phyloP scores from a whole-genome alignment of 2,797 vertebrate genomes.

The Lepus townsendii region DNA sequence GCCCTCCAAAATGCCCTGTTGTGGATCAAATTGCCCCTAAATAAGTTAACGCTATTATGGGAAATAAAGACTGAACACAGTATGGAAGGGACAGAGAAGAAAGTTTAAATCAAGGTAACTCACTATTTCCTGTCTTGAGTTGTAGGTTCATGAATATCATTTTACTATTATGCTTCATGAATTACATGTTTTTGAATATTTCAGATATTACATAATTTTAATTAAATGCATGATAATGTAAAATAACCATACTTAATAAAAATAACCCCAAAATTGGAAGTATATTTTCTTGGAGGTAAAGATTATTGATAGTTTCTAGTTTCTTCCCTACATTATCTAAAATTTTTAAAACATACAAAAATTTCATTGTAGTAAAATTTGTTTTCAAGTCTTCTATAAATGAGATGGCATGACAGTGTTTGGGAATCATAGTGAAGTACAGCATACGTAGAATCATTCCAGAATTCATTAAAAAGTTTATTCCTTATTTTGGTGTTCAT shows the following conservation, averaged over 20 bases:
- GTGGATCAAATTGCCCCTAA: neutral
- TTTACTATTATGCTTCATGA: neutral
- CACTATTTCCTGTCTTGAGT: neutral
- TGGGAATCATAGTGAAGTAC: neutral
- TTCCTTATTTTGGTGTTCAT: constrained; percentile 15
- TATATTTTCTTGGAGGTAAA: constrained; percentile 14
- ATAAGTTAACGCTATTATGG: neutral
- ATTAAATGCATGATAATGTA: neutral
- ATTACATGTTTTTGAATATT: neutral
- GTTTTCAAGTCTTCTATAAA: constrained; percentile 39
- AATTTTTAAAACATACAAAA: neutral
- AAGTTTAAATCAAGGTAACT: neutral
- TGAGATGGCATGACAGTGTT: neutral
- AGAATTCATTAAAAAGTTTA: constrained; percentile 9
- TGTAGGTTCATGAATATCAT: neutral
- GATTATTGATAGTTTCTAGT: neutral
- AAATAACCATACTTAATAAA: neutral
- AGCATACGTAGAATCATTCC: neutral
- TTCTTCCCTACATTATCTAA: neutral
- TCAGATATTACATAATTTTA: neutral
- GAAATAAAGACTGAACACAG: neutral
- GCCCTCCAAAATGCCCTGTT: neutral
- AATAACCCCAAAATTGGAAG: neutral
- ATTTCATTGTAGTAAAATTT: neutral
- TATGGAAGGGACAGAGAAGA: neutral